Percentiles rank a stretch among this genome's conserved stretches.
Conservation (phyloP, 2,888 invertebrate genomes). For the Eupelmus urozonus region DNA sequence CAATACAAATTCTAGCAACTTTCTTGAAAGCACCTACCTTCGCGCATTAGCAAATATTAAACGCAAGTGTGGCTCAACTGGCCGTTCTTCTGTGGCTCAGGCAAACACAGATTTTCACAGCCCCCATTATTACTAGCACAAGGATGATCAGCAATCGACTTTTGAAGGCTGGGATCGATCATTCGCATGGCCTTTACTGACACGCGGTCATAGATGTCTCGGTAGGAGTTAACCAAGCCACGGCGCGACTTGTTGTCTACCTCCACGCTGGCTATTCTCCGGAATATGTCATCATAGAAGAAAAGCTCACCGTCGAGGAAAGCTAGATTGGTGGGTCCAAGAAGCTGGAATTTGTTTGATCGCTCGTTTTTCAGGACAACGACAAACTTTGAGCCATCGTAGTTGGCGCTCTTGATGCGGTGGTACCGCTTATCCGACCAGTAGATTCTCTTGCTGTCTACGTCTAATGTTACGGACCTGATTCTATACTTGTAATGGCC, state of each 20-base stretch:
- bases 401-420: constrained; percentile 40
- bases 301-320: constrained; percentile 13
- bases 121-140: neutral
- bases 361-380: constrained; percentile 30
- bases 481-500: constrained; percentile 6
- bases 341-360: neutral
- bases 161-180: neutral
- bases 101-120: neutral
- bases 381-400: constrained; percentile 29
- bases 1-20: no score
- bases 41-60: neutral
- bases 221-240: neutral
- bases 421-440: constrained; percentile 43
- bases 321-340: constrained; percentile 21
- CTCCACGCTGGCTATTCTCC: neutral
- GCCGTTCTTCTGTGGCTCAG: neutral
- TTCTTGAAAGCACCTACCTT: no score
- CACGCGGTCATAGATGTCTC: constrained; percentile 13
- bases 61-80: neutral
- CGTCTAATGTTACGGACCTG: constrained; percentile 30
- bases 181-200: constrained; percentile 13
- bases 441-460: constrained; percentile 25
- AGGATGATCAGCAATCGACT: neutral
- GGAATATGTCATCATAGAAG: constrained; percentile 41
- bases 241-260: neutral